A percentile compares a stretch with the other conserved stretches of the same genome.
phyloP scores from a whole-genome alignment of 1,140 invertebrate species.

The Zophobas atratus region DNA sequence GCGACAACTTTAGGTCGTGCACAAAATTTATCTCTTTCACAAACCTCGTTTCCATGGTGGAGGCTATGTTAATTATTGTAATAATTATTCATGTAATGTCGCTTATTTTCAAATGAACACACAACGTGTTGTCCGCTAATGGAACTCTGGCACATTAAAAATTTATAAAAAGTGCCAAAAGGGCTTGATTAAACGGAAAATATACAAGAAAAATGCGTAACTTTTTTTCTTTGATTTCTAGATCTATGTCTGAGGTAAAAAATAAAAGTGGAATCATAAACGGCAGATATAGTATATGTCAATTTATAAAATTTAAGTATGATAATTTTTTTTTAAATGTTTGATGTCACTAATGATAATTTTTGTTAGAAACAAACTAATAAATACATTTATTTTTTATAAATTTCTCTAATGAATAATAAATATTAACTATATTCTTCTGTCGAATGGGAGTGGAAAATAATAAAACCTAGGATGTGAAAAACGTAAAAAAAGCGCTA shows the following conservation, averaged over 20 bases:
- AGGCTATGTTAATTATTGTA: conserved; percentile 9
- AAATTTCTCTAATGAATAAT: too few relatives aligned
- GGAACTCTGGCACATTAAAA: conserved; percentile 11
- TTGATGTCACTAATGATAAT: too few relatives aligned
- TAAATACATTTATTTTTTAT: too few relatives aligned
- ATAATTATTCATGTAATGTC: conserved; percentile 29
- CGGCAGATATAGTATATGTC: neutral
- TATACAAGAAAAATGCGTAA: neutral
- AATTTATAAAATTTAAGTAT: neutral
- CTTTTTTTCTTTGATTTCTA: neutral
- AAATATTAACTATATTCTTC: too few relatives aligned
- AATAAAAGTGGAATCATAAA: neutral
- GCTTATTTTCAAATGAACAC: neutral
- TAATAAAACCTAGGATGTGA: too few relatives aligned
- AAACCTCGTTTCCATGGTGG: conserved; percentile 4
- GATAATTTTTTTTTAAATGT: too few relatives aligned
- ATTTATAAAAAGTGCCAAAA: conserved; percentile 20
- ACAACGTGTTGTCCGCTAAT: neutral
- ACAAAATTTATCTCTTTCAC: too few relatives aligned
- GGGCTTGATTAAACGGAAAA: conserved; percentile 20
- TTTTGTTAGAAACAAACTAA: too few relatives aligned
- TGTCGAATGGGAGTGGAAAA: too few relatives aligned
- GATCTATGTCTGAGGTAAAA: neutral
- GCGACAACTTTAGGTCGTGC: too few relatives aligned
- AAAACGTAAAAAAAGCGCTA: too few relatives aligned